Evolutionary conservation across 2,113 vertebrate genomes (phyloP).

Genomic region (Calypte anna): DNA sequence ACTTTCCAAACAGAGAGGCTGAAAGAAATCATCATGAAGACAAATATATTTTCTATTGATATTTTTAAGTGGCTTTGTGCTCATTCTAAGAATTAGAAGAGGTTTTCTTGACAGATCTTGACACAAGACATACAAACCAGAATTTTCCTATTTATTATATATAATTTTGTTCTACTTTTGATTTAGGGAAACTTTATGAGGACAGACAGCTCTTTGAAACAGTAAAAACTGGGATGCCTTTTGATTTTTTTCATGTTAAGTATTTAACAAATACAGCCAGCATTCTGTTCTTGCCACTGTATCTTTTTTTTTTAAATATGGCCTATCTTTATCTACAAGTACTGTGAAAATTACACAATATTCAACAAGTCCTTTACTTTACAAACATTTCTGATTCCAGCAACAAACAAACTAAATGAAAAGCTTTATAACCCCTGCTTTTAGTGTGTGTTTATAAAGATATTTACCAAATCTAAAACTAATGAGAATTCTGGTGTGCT

Average conservation of each 20-base stretch:
- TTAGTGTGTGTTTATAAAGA: neutral
- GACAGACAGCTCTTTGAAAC: neutral
- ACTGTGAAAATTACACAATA: neutral
- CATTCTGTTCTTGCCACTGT: neutral
- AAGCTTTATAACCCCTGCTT: neutral
- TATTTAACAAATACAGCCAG: neutral
- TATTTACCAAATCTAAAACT: slow-evolving; percentile 93
- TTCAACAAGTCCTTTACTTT: neutral
- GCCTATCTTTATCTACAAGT: neutral
- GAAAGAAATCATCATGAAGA: neutral
- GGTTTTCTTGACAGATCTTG: neutral
- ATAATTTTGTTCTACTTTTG: neutral
- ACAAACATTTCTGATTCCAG: neutral
- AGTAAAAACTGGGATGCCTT: neutral
- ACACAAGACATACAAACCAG: neutral
- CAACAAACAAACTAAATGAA: neutral
- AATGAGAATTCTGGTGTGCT: slow-evolving; percentile 98
- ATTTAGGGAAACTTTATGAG: neutral
- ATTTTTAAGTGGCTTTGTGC: neutral
- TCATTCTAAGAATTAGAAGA: neutral
- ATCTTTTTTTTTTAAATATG: neutral
- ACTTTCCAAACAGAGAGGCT: neutral
- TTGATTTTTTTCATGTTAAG: neutral
- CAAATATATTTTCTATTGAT: neutral
- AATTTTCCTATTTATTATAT: neutral